A percentile compares a stretch with the other conserved stretches of the same genome.
Conservation (phyloP, 2,797 vertebrate species). For the Rhynchotus rufescens region DNA sequence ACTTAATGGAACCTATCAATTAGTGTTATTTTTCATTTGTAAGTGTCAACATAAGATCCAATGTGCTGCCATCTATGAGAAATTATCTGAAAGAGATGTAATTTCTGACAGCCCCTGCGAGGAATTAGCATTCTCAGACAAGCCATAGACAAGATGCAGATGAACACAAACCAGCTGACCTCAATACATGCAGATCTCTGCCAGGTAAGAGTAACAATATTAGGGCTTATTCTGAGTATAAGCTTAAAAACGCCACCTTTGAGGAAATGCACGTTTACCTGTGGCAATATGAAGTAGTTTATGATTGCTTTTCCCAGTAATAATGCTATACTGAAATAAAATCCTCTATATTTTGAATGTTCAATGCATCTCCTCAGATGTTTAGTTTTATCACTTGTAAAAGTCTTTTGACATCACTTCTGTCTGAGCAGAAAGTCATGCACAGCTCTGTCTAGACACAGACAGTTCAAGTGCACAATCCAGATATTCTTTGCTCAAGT, state of each 20-base stretch:
- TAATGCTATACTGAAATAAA: background rate
- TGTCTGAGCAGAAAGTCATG: background rate
- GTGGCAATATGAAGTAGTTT: background rate
- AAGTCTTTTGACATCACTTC: background rate
- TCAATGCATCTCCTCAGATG: background rate
- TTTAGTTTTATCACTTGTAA: background rate
- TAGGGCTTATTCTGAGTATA: background rate
- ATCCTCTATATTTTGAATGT: background rate
- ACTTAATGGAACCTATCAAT: slow-evolving; percentile 78
- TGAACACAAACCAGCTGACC: slow-evolving; percentile 99
- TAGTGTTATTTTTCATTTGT: slow-evolving; percentile 80
- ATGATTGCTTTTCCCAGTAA: background rate
- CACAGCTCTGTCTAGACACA: background rate
- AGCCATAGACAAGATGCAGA: slow-evolving; percentile 99
- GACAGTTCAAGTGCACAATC: background rate
- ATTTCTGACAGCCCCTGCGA: slow-evolving; percentile 91
- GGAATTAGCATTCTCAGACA: slow-evolving; percentile 96
- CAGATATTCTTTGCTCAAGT: background rate
- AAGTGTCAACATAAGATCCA: slow-evolving; percentile 82
- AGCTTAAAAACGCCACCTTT: background rate
- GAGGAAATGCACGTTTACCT: background rate
- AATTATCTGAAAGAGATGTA: slow-evolving; percentile 81
- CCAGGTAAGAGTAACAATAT: slow-evolving; percentile 85
- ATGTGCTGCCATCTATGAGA: slow-evolving; percentile 82
- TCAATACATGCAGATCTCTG: slow-evolving; percentile 99